phyloP scores from a whole-genome alignment of 2,888 invertebrate genomes.

The Eristalis arbustorum region DNA sequence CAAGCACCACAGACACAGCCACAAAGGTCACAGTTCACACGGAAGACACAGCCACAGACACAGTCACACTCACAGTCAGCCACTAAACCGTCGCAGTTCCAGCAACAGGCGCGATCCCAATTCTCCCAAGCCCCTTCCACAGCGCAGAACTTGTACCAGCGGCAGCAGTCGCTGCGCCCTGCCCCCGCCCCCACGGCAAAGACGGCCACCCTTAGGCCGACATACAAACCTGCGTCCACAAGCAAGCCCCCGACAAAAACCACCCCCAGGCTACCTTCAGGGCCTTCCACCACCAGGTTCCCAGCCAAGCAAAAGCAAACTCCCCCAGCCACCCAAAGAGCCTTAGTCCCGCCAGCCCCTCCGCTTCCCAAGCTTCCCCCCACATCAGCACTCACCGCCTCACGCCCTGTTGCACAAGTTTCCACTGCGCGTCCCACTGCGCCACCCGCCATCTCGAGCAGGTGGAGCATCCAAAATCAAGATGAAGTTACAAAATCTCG shows the following conservation, averaged over 20 bases:
- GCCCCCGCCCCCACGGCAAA: background rate
- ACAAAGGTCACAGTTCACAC: background rate
- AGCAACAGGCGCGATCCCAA: background rate
- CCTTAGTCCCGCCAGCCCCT: background rate
- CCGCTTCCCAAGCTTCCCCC: background rate
- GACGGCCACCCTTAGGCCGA: conserved; percentile 11
- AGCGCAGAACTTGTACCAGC: background rate
- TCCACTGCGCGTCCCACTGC: background rate
- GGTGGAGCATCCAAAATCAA: background rate
- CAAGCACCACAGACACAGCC: conserved; percentile 2
- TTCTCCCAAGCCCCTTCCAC: background rate
- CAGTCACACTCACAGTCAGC: background rate
- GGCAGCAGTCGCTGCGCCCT: background rate
- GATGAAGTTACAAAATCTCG: conserved; percentile 22
- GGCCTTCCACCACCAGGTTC: background rate
- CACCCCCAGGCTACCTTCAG: background rate
- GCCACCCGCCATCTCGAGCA: background rate
- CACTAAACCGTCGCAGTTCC: background rate
- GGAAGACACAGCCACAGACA: background rate
- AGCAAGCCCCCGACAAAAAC: background rate
- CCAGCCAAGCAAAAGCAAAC: background rate
- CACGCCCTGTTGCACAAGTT: background rate
- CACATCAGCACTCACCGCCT: background rate
- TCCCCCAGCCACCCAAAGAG: background rate
- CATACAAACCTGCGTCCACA: background rate